Conservation (phyloP, 2,113 vertebrate species). For the Triplophysa tibetana region DNA sequence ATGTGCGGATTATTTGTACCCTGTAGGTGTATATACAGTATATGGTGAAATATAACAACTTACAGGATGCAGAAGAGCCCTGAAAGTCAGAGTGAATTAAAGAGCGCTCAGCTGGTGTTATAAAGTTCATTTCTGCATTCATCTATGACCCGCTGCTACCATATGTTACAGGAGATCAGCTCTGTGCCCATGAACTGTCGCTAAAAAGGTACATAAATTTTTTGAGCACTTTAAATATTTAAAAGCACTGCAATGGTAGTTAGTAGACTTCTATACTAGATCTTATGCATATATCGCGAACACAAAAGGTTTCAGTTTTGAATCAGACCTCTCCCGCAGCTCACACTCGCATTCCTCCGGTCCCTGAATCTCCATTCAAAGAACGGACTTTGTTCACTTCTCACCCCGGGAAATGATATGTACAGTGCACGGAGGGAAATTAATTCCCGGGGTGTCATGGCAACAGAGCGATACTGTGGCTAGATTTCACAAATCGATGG, state of each 20-base stretch:
- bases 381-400: conserved; percentile 25
- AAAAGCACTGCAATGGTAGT: too few species aligned
- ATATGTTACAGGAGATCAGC: conserved; percentile 24
- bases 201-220: too few species aligned
- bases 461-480: conserved; percentile 29
- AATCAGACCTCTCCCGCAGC: neutral
- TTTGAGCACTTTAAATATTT: too few species aligned
- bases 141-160: conserved; percentile 45
- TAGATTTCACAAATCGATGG: conserved; percentile 22
- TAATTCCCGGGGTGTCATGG: conserved; percentile 44
- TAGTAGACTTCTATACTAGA: too few species aligned
- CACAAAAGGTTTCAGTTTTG: too few species aligned
- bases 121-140: conserved; percentile 29
- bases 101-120: conserved; percentile 5
- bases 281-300: too few species aligned
- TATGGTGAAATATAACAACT: too few species aligned
- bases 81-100: neutral
- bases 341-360: neutral
- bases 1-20: too few species aligned
- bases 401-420: conserved; percentile 30
- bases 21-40: too few species aligned
- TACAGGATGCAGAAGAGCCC: too few species aligned
- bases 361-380: conserved; percentile 39
- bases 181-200: too few species aligned
- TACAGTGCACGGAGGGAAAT: conserved; percentile 28